Base-by-base conservation (phyloP, 2,888 invertebrate species). In the Calameuta filiformis region DNA sequence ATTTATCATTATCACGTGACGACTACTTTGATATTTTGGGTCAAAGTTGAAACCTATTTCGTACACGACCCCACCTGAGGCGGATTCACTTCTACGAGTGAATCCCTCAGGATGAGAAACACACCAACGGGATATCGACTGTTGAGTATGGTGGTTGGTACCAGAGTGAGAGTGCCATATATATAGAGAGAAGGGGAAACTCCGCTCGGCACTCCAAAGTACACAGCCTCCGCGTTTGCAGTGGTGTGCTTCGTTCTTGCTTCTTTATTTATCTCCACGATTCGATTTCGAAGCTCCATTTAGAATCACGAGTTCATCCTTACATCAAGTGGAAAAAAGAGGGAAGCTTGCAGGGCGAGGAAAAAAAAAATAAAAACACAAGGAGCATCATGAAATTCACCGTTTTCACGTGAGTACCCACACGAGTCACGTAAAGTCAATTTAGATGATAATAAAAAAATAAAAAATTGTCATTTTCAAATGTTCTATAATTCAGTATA, bases 181-280 rank as follows among this genome's bases (percentile, higher is more conserved):
- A 89, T 88, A 89, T 88, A 87, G 85, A 85, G 88, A 83, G 89
- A 89, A 89, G 89, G 89, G 89, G 89, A 88, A 89, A 89, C 88
- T 83, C 81, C 83, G 80, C 87, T 84, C 88, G 86, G 84, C 89
- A 89, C 87, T 89, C 89, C 86, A 88, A 88, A 89, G 89, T 89
- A 89, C 88, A 89, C 89, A 88, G 89, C 89, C 89, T 89, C 89
- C 89, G 89, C 88, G 88, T 87, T 88, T 89, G 86, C 89, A 89
- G 89, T 89, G 85, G 88, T 87, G 87, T 87, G 86, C 82, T 81
- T 83, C 82, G 78, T 84, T 83, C 83, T 81, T 83, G 83, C 84
- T 83, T 81, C 80, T 81, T 84, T 84, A 82, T 85, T 84, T 87
- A 85, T 87, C 35, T 88, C 83, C 71, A 71, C 71, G 71, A 56